Evolutionary conservation across 2,113 vertebrate species (phyloP), one percentile per base, ranked within the genome.

Genomic region (Notechis scutatus): DNA sequence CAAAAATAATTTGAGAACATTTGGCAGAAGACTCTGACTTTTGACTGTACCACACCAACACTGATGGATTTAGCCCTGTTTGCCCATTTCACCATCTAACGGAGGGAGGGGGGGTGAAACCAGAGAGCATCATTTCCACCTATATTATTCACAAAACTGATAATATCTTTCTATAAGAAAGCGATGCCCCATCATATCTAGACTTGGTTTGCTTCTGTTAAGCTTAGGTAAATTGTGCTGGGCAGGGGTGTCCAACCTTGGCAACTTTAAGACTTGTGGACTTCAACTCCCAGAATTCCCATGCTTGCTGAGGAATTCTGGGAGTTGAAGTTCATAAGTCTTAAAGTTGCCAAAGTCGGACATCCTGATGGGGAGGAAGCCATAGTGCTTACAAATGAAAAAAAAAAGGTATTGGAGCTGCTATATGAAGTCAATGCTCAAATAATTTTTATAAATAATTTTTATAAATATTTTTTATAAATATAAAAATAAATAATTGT

Each of bases 51-150:
- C 86, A 81, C 3, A 81, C 18, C 15, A 81, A 39, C 18, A 8
- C 69, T 81, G 69, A 81, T 81, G 34, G 34, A 81, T 39, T 81
- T 81, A 81, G 69, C 7, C 34, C 14, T 74, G 3, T 81, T 81
- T 81, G 34, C 86, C 14, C 47, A 29, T 34, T 9, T 39, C n/a
- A 11, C 87, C 24, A 9, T 39, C 87, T 88, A 29, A n/a, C 47
- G 1, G 1, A 3, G 14, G 1, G 18, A 3, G 14, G 1, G 18
- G 29, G n/a, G 5, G 11, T 56, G n/a, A 21, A 52, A 55, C 18
- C 52, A 56, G 52, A 52, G 24, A 26, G 50, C 3, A 87, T 52
- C 18, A 42, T 54, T 45, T 52, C 47, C 86, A 87, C n/a, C 14
- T 87, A 3, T n/a, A 54, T 52, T 54, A 87, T 52, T 29, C 86